Base-by-base conservation (phyloP, 2,113 vertebrate genomes). In the Numida meleagris region DNA sequence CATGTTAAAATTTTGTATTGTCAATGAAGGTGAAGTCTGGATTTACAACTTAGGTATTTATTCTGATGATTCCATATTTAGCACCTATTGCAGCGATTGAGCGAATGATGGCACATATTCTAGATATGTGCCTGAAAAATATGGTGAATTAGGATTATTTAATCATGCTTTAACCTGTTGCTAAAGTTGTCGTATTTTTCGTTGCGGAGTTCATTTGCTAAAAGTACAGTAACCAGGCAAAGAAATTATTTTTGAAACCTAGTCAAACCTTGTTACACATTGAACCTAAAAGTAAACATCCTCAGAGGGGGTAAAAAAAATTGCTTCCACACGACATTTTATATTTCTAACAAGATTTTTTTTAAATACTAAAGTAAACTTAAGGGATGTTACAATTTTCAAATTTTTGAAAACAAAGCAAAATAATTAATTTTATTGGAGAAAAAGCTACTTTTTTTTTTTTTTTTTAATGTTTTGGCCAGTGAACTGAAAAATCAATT, bases 401-500 rank as follows among this genome's bases (percentile, higher is more conserved):
- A 68, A 77, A 70, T 85, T n/a, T 58, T 27, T 65, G 7, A 74
- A 62, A 77, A 4, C 1, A 61, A 75, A 75, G 16, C 4, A 77
- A 63, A 58, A 57, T 42, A 38, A 51, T 93, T 48, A 21, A 12
- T 53, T 80, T 80, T 20, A n/a, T 15, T 43, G 4, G 3, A 83
- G 68, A 83, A 71, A 43, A 12, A 0, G 1, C 8, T 53, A 12
- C 3, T 80, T 62, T 7, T 42, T 38, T 15, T 33, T 38, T 15
- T 33, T 24, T 72, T 34, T 19, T 29, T 61, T 55, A 19, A 8
- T 68, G 9, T 71, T 93, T 93, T 88, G 80, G 63, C 50, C 14
- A 90, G 62, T 53, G 77, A 93, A 93, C 34, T 68, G 67, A 94
- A 96, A 96, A 94, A 96, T 92, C 86, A 95, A 93, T 94, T 95